Conservation (phyloP, 2,888 invertebrate species). For the Yponomeuta malinellus region DNA sequence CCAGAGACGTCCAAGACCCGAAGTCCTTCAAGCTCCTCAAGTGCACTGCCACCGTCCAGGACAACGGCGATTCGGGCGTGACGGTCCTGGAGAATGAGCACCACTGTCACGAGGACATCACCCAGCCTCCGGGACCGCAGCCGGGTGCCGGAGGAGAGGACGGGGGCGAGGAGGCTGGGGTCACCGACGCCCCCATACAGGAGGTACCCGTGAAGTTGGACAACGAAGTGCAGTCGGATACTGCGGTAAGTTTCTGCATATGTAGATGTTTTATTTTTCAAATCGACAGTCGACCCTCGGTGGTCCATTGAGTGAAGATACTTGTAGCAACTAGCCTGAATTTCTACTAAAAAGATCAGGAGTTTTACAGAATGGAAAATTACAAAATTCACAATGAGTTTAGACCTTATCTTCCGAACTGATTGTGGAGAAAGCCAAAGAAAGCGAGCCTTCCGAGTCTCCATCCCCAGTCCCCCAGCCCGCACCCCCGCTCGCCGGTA, state of each 20-base stretch:
- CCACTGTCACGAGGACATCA: constrained; percentile 35
- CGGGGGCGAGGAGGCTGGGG: constrained; percentile 23
- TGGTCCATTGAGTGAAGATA: no score
- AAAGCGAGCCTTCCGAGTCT: no score
- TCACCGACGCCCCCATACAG: constrained; percentile 24
- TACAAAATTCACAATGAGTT: no score
- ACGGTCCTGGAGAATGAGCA: constrained; percentile 34
- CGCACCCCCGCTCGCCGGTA: no score
- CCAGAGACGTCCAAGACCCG: constrained; percentile 33
- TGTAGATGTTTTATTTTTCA: background rate
- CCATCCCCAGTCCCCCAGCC: no score
- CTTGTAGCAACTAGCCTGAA: no score
- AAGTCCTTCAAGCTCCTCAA: constrained; percentile 37
- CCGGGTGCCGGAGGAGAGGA: constrained; percentile 18
- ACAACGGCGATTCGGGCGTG: constrained; percentile 33
- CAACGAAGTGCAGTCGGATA: constrained; percentile 55
- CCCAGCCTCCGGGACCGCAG: constrained; percentile 10
- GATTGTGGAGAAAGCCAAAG: no score
- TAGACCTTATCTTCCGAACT: no score
- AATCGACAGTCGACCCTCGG: no score
- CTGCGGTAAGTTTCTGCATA: constrained; percentile 40
- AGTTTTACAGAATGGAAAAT: no score
- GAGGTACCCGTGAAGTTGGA: constrained; percentile 46
- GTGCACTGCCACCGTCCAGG: constrained; percentile 46
- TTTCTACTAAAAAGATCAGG: no score